Base-by-base conservation (phyloP, 2,797 vertebrate species). In the Heterohyrax brucei region DNA sequence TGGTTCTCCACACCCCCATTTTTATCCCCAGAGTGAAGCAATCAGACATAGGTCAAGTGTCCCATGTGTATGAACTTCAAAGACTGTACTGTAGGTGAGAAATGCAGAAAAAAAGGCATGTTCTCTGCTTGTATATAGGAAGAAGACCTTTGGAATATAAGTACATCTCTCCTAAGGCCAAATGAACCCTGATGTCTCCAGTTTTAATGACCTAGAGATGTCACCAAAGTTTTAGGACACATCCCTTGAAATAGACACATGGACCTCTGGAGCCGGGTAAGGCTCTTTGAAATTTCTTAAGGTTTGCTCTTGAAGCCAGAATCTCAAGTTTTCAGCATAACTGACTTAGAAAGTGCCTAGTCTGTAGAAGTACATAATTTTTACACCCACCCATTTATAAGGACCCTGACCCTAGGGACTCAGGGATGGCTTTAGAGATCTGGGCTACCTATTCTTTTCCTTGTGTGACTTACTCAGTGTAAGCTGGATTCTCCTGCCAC, bases 351-450 rank as follows among this genome's bases (percentile, higher is more conserved):
- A 91, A 76, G 10, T 59, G 33, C n/a, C 28, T 28, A 5, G 26
- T 77, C 68, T 26, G 13, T 59, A 89, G 59, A 89, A 89, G 81
- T 24, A 46, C 21, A 8, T 10, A 84, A 10, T 84, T 72, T 84
- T 14, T 59, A 5, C 3, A 28, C n/a, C 3, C 12, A 16, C 10
- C 24, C 33, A 13, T 26, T 48, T 16, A 39, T 30, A 30, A 26
- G 46, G 62, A 12, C 28, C 50, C 4, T 24, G 48, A 16, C 19
- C 53, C 1, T 8, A 10, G 66, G 82, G 44, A 76, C 4, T 10
- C 21, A 21, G 1, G 76, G 28, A 6, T 50, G 33, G 33, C n/a
- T 12, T 1, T 24, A 46, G 62, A 50, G n/a, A 16, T 48, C 50
- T 18, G 10, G 10, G 10, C 19, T 19, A 26, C 30, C 64, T 48